Percentiles rank a stretch among this genome's conserved stretches.
Evolutionary conservation across 2,797 vertebrate genomes (phyloP).

Genomic region (Falco columbarius): DNA sequence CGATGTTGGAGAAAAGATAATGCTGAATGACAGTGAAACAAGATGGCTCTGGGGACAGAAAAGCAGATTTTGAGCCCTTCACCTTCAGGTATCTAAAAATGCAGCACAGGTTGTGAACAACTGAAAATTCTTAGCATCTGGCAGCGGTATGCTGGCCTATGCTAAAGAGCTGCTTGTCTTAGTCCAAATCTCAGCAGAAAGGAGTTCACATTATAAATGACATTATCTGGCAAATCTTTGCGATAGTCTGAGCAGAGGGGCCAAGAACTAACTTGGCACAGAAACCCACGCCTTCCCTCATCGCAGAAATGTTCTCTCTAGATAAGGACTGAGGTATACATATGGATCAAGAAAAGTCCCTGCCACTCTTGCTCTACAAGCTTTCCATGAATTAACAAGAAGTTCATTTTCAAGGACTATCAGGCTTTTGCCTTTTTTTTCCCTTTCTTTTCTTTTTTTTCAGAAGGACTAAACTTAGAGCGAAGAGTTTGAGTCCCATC

Average conservation of each 20-base stretch:
- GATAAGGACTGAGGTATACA: not conserved
- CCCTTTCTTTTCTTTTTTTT: not conserved
- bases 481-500: slow-evolving; percentile 50
- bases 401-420: slow-evolving; percentile 11
- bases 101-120: slow-evolving; percentile 52
- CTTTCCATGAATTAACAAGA: slow-evolving; percentile 5
- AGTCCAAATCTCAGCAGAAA: slow-evolving; percentile 68
- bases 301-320: not conserved
- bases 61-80: not conserved
- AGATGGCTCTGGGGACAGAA: slow-evolving; percentile 16
- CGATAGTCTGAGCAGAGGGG: slow-evolving; percentile 19
- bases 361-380: not conserved
- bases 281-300: slow-evolving; percentile 2
- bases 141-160: slow-evolving; percentile 67
- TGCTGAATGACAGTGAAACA: slow-evolving; percentile 45
- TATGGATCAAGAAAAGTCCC: not conserved
- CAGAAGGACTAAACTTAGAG: slow-evolving; percentile 8
- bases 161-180: slow-evolving; percentile 66
- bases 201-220: slow-evolving; percentile 45
- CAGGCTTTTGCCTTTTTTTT: not conserved
- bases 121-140: slow-evolving; percentile 49
- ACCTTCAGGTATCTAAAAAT: slow-evolving; percentile 28
- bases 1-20: slow-evolving; percentile 20
- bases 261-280: slow-evolving; percentile 49
- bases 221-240: slow-evolving; percentile 70